Percentiles rank a stretch among this genome's conserved stretches.
Evolutionary conservation across 2,113 vertebrate genomes (phyloP).

Genomic region (Hydrolagus affinis): DNA sequence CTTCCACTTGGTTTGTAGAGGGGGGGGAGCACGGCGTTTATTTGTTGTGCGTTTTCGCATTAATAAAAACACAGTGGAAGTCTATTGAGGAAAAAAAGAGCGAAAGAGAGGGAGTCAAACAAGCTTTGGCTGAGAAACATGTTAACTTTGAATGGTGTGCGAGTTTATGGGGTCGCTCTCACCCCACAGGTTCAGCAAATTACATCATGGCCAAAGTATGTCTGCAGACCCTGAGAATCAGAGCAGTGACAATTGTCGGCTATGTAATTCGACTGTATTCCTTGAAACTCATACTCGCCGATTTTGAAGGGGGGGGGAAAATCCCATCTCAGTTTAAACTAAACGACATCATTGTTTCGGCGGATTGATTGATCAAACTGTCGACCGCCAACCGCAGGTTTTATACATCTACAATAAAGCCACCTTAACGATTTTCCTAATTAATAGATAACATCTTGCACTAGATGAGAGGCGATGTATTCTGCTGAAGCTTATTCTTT

Average conservation of each 20-base stretch:
- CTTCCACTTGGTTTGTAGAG: not conserved
- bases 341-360: slow-evolving; percentile 76
- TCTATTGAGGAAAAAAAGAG: not conserved
- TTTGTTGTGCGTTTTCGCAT: not conserved
- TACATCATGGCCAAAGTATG: slow-evolving; percentile 97
- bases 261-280: slow-evolving; percentile 79
- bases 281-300: slow-evolving; percentile 68
- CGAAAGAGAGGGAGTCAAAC: slow-evolving; percentile 46
- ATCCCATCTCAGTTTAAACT: slow-evolving; percentile 49
- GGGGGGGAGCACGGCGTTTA: not conserved
- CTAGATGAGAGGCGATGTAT: slow-evolving; percentile 98
- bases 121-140: slow-evolving; percentile 62
- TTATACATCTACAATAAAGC: slow-evolving; percentile 97
- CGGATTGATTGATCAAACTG: slow-evolving; percentile 96
- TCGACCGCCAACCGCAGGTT: slow-evolving; percentile 87
- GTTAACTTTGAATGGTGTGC: slow-evolving; percentile 72
- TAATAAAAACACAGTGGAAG: not conserved
- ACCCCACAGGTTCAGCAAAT: slow-evolving; percentile 86
- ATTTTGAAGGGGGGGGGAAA: not conserved
- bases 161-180: slow-evolving; percentile 48
- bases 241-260: slow-evolving; percentile 78
- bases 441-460: slow-evolving; percentile 99
- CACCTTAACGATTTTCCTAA: slow-evolving; percentile 99
- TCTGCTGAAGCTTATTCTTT: slow-evolving; percentile 98
- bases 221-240: slow-evolving; percentile 88